Conservation (phyloP, 2,797 vertebrate species). For the Sebastes matsubarae region DNA sequence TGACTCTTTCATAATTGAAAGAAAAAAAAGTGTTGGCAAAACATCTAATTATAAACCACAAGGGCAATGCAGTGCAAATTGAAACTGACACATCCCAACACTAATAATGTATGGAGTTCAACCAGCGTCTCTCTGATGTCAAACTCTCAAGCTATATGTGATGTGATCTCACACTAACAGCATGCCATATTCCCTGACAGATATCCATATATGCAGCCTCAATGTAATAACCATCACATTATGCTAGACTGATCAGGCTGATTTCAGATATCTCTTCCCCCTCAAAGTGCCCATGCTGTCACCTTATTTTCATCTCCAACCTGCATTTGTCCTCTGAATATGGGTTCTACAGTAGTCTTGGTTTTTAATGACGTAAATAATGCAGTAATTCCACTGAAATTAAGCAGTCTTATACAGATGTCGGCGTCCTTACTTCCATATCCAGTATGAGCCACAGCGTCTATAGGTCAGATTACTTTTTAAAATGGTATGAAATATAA, state of each 20-base stretch:
- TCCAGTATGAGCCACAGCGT: slow-evolving; percentile 49
- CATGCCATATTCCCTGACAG: slow-evolving; percentile 55
- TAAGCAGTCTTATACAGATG: slow-evolving; percentile 44
- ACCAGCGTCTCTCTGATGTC: slow-evolving; percentile 41
- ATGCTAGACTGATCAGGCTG: slow-evolving; percentile 53
- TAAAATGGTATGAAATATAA: slow-evolving; percentile 80
- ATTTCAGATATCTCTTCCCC: slow-evolving; percentile 38
- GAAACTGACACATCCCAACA: slow-evolving; percentile 18
- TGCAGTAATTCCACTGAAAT: slow-evolving; percentile 63
- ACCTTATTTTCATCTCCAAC: slow-evolving; percentile 66
- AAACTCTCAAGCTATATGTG: slow-evolving; percentile 35
- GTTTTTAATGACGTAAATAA: slow-evolving; percentile 73
- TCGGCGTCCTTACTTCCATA: slow-evolving; percentile 33
- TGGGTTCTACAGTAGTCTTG: slow-evolving; percentile 48
- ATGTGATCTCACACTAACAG: slow-evolving; percentile 57
- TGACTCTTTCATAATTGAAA: background rate
- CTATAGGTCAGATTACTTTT: slow-evolving; percentile 81
- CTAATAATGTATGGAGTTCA: slow-evolving; percentile 34
- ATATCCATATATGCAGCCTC: slow-evolving; percentile 47
- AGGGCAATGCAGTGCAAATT: background rate
- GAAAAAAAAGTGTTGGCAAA: slow-evolving; percentile 3
- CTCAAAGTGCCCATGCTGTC: slow-evolving; percentile 52
- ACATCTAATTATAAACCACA: background rate
- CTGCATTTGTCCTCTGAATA: slow-evolving; percentile 60
- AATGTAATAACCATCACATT: slow-evolving; percentile 60